phyloP scores from a whole-genome alignment of 2,888 invertebrate genomes.

The Glyphotaelius pellucidus region DNA sequence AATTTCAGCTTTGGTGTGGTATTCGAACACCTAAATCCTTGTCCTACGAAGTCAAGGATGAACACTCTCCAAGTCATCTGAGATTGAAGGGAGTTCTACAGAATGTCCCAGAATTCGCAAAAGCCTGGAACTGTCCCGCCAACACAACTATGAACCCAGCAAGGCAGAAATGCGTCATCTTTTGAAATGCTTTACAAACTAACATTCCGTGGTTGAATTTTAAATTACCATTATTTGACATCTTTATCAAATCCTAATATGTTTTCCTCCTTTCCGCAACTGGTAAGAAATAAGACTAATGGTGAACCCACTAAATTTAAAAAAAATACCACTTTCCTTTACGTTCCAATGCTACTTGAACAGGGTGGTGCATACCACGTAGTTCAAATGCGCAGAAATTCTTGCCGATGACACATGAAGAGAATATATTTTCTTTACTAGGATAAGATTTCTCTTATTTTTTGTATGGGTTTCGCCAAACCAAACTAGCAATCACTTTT shows the following conservation, averaged over 20 bases:
- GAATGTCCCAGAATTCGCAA: conserved; percentile 85
- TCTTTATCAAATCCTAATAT: background rate
- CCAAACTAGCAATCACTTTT: no score
- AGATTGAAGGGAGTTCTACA: conserved; percentile 83
- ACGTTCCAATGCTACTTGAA: background rate
- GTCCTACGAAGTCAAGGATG: conserved; percentile 82
- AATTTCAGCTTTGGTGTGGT: conserved; percentile 89
- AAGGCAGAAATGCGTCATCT: conserved; percentile 74
- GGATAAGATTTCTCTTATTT: no score
- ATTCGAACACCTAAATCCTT: conserved; percentile 81
- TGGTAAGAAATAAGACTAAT: background rate
- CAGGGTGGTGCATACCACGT: background rate
- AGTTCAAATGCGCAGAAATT: background rate
- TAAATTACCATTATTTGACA: background rate
- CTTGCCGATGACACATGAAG: background rate
- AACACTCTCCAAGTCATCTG: conserved; percentile 85
- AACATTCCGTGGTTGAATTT: background rate
- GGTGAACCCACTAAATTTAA: background rate
- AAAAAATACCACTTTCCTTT: background rate
- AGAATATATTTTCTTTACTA: background rate
- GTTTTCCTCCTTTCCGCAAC: background rate
- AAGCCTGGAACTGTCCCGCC: conserved; percentile 77
- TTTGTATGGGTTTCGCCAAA: no score
- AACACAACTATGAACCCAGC: conserved; percentile 78
- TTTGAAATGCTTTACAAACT: conserved; percentile 67